Evolutionary conservation across 1,140 invertebrate genomes (phyloP).

Genomic region (Pseudomyrmex flavicornis): DNA sequence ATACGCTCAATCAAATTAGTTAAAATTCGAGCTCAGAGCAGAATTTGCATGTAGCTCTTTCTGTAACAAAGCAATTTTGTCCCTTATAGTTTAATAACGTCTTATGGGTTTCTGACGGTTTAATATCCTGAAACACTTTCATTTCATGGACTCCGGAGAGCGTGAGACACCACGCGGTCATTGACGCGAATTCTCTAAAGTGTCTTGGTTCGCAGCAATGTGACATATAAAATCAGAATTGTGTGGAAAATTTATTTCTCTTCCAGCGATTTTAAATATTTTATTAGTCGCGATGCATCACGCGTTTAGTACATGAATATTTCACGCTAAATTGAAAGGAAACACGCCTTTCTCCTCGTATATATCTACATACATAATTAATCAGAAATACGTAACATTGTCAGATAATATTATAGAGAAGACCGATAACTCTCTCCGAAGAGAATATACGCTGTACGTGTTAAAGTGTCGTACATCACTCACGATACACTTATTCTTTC

Average conservation of each 20-base stretch:
- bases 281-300: not conserved
- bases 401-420: constrained; percentile 29
- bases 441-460: not conserved
- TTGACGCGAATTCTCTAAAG: constrained; percentile 28
- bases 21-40: not conserved
- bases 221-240: constrained; percentile 36
- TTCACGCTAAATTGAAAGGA: not conserved
- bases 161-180: constrained; percentile 27
- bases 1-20: constrained; percentile 2
- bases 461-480: constrained; percentile 44
- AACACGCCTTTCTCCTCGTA: not conserved
- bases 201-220: not conserved
- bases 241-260: constrained; percentile 10
- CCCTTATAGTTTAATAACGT: constrained; percentile 46
- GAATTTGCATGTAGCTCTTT: constrained; percentile 35
- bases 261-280: not conserved
- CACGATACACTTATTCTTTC: constrained; percentile 9
- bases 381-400: constrained; percentile 1
- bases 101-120: constrained; percentile 39
- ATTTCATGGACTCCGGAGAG: constrained; percentile 44
- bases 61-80: constrained; percentile 45
- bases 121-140: constrained; percentile 58
- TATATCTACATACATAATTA: not conserved
- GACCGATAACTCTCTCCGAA: constrained; percentile 14
- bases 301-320: not conserved